Base-by-base conservation (phyloP, 2,888 invertebrate species). In the Tuberolachnus salignus region DNA sequence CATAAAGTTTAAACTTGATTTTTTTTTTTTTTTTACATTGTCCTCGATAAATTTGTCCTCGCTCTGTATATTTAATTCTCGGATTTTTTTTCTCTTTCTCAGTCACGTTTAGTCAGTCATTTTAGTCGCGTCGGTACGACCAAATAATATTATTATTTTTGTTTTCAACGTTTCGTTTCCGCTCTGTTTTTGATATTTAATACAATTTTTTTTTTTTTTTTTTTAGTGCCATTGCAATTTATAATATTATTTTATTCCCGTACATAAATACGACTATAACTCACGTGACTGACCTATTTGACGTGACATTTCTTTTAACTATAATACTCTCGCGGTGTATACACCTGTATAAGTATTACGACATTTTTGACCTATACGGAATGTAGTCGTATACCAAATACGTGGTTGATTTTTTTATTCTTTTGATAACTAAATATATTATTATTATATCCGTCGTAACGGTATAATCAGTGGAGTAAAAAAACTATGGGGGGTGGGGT, bases 281-380 rank as follows among this genome's bases (percentile, higher is more conserved):
- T 69, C 69, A 42, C 42, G 69, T 55, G 21, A 13, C 69, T 42
- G 53, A 69, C 69, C 53, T 55, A 69, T 69, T 69, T 69, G 69
- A 34, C 42, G 14, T 67, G 69, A 69, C 69, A 69, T 69, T 53
- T 69, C 67, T 67, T 67, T 26, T 67, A 67, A 51, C 49, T 49
- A 34, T n/a, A n/a, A n/a, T 34, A 67, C 49, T 69, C 19, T 53
- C 14, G 34, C 16, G 42, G 14, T 19, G 21, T 42, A 42, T 34
- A 61, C 16, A 42, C 19, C 69, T 42, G 34, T 51, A 55, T 19
- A 34, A 6, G 34, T 34, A 34, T 34, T 34, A 69, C 19, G 69
- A 53, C 69, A 34, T 53, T 67, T 69, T 53, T 53, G 69, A 69
- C 69, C 69, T 53, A 53, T 55, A 53, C 34, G 42, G 53, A 69